These are phyloP conservation scores for Drosophila maculinotata DNA, from an alignment of 2,888 invertebrate species.

Conservation along the genomic window DNA sequence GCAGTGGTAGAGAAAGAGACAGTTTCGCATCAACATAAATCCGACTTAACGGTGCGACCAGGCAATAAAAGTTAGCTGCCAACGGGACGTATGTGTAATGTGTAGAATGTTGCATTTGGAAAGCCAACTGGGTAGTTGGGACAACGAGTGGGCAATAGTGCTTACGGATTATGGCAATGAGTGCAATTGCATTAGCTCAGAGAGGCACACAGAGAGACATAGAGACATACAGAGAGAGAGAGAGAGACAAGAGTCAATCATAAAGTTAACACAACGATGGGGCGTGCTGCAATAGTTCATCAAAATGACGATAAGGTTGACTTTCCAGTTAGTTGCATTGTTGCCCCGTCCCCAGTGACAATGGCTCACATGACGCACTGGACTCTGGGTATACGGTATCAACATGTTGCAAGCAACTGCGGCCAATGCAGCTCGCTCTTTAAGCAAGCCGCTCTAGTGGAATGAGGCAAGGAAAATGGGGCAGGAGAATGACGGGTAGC, in stretches of 20 bases:
- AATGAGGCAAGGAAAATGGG: no score
- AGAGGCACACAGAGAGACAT: background rate
- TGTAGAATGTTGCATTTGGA: conserved; percentile 49
- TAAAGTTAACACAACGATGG: conserved; percentile 36
- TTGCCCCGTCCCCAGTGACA: conserved; percentile 2
- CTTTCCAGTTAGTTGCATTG: conserved; percentile 30
- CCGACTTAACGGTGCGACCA: conserved; percentile 72
- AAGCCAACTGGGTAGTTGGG: conserved; percentile 23
- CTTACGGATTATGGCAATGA: conserved; percentile 50
- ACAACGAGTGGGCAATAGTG: conserved; percentile 52
- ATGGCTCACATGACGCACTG: conserved; percentile 12
- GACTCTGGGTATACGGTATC: conserved; percentile 5
- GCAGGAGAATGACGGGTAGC: background rate
- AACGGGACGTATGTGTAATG: conserved; percentile 54
- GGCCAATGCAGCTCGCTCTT: conserved; percentile 1
- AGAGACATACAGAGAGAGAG: conserved; percentile 1
- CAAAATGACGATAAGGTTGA: conserved; percentile 42
- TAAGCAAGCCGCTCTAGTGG: background rate
- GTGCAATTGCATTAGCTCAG: conserved; percentile 30
- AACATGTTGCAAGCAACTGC: conserved; percentile 25
- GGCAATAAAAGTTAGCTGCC: conserved; percentile 56
- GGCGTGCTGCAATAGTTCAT: conserved; percentile 43
- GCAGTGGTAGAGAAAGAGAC: conserved; percentile 5
- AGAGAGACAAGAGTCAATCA: conserved; percentile 25
- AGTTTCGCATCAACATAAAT: conserved; percentile 72